phyloP scores from a whole-genome alignment of 2,888 invertebrate genomes.

The Rotaria magnacalcarata region DNA sequence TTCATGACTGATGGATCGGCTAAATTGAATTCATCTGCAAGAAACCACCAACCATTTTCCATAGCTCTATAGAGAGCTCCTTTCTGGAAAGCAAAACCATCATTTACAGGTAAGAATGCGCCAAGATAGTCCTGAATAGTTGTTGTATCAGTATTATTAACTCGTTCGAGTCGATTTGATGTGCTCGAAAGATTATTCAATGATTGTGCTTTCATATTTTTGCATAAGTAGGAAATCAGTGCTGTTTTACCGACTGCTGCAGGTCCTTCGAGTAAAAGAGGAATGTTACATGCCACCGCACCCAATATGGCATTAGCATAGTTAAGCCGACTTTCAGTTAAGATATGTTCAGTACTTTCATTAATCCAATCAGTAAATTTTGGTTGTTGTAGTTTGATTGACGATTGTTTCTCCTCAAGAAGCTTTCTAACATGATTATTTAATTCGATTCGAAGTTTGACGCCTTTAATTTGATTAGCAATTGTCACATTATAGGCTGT shows the following conservation, averaged over 20 bases:
- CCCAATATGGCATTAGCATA: not conserved
- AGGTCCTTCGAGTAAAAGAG: not conserved
- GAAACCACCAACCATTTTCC: slow-evolving; percentile 13
- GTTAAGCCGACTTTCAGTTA: not conserved
- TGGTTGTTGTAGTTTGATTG: not conserved
- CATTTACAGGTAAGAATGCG: not conserved
- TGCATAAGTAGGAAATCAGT: not conserved
- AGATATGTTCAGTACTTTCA: not conserved
- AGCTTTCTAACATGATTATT: too few relatives aligned
- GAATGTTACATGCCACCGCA: not conserved
- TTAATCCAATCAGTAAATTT: not conserved
- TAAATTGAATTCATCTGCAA: slow-evolving; percentile 9
- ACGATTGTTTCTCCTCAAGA: too few relatives aligned
- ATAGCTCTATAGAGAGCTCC: not conserved
- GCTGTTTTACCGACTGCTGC: not conserved
- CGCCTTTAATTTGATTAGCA: not conserved
- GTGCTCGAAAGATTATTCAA: not conserved
- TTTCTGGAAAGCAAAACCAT: not conserved
- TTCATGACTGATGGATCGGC: slow-evolving; percentile 3
- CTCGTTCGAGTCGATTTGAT: not conserved
- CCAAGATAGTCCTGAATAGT: slow-evolving; percentile 7
- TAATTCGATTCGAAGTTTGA: not conserved
- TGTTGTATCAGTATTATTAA: not conserved
- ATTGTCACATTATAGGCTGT: not conserved
- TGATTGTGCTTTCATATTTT: not conserved